Evolutionary conservation across 2,113 vertebrate species (phyloP), one percentile per base, ranked within the genome.

Genomic region (Lathamus discolor): DNA sequence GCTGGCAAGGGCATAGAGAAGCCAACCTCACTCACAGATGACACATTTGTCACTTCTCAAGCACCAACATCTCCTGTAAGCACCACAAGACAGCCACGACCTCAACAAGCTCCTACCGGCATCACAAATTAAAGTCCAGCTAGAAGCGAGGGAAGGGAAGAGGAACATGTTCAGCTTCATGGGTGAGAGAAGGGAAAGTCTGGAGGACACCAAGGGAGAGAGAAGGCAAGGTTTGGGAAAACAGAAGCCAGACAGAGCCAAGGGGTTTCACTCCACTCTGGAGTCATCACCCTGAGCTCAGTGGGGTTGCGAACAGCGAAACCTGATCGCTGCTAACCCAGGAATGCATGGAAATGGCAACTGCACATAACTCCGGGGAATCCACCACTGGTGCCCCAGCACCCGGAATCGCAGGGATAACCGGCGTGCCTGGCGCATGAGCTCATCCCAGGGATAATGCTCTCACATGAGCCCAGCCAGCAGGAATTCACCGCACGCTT

Each of bases 311-410:
- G 95, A 97, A 84, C 84, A 22, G 82, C 2, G 97, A 97, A 97
- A 96, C 86, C 81, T 17, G 95, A 97, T 97, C 85, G 96, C 97
- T n/a, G 85, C 96, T 97, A 96, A 90, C 94, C 72, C 88, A 95
- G 96, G 96, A 98, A 97, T 97, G 97, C 96, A 48, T 96, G 94
- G 91, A 97, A 97, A 97, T 97, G 98, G 98, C 98, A 98, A 98
- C 97, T 98, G 97, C 80, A 28, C 96, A 97, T 97, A 98, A 95
- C 97, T 95, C 87, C 86, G 7, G 93, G 95, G 97, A 97, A 97
- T 94, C 97, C 61, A 46, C 75, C 92, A 90, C 92, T 86, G 90
- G 95, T 94, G 97, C 97, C 97, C 97, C 98, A 95, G 98, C 97
- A 95, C 95, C 97, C 95, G 80, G 96, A 96, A 97, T 96, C 75